Evolutionary conservation across 2,797 vertebrate species (phyloP).

Genomic region (Mus spretus): DNA sequence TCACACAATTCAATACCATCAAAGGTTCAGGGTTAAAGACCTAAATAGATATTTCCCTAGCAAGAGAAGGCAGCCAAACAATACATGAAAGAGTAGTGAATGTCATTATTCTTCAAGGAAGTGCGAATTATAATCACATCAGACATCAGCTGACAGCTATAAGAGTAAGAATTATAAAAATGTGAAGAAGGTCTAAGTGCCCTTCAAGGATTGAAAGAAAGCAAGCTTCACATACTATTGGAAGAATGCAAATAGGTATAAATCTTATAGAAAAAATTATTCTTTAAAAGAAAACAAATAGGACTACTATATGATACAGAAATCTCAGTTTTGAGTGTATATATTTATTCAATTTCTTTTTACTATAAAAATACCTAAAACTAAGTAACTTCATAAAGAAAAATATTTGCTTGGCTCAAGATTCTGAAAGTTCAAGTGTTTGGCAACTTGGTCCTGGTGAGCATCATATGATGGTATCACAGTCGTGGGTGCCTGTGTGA

Average conservation of each 20-base stretch:
- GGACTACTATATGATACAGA: not conserved
- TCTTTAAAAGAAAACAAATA: not conserved
- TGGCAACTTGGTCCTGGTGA: not conserved
- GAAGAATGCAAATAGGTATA: not conserved
- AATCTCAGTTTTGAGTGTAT: not conserved
- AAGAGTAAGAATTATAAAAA: not conserved
- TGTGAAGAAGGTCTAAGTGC: not conserved
- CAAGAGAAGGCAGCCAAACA: not conserved
- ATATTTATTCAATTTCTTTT: not conserved
- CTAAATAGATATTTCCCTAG: not conserved
- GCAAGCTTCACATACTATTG: not conserved
- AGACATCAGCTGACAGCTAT: not conserved
- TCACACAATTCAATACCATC: too few species aligned
- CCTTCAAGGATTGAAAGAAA: not conserved
- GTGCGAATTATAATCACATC: not conserved
- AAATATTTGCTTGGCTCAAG: not conserved
- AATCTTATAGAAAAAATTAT: not conserved
- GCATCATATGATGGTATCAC: not conserved
- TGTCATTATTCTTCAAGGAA: not conserved
- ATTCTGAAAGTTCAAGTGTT: not conserved
- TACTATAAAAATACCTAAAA: not conserved
- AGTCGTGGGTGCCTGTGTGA: not conserved
- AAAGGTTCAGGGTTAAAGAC: not conserved
- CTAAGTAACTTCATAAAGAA: not conserved
- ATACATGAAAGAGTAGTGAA: not conserved